Evolutionary conservation across 2,113 vertebrate species (phyloP).

Genomic region (Salvelinus alpinus): DNA sequence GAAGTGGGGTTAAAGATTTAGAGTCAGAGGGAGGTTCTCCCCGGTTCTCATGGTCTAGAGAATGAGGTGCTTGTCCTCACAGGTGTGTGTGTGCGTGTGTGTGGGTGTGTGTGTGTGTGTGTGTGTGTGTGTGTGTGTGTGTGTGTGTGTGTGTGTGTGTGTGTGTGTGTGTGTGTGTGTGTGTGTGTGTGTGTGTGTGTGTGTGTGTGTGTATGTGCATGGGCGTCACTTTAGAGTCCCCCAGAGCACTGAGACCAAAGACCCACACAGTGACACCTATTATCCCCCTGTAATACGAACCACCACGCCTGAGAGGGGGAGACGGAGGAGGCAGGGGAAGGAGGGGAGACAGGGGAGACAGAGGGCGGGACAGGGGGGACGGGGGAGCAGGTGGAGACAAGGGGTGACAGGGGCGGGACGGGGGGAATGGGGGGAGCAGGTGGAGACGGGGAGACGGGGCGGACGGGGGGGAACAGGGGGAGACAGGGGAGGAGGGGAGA

Average conservation of each 20-base stretch:
- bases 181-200: constrained; percentile 5
- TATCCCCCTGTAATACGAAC: constrained; percentile 73
- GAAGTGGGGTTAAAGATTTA: constrained; percentile 40
- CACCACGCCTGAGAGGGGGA: constrained; percentile 42
- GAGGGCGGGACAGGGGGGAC: too few relatives aligned
- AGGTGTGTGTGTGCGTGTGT: constrained; percentile 30
- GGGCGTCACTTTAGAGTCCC: constrained; percentile 46
- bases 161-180: constrained; percentile 25
- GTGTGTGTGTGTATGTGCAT: background rate
- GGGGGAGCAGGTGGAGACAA: background rate
- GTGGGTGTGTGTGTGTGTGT: constrained; percentile 29
- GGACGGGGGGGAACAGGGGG: background rate
- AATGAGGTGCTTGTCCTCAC: constrained; percentile 70
- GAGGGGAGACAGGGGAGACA: background rate
- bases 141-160: constrained; percentile 24
- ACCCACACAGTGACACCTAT: constrained; percentile 60
- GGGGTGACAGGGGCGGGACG: background rate
- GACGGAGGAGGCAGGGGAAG: background rate
- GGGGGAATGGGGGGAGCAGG: background rate
- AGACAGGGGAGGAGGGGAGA: too few relatives aligned
- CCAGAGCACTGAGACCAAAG: constrained; percentile 63
- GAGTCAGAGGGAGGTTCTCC: constrained; percentile 57
- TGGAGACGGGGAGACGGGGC: too few relatives aligned
- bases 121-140: constrained; percentile 17
- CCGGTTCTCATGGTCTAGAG: constrained; percentile 72